Conservation (phyloP, 2,888 invertebrate species). For the Tuta absoluta region DNA sequence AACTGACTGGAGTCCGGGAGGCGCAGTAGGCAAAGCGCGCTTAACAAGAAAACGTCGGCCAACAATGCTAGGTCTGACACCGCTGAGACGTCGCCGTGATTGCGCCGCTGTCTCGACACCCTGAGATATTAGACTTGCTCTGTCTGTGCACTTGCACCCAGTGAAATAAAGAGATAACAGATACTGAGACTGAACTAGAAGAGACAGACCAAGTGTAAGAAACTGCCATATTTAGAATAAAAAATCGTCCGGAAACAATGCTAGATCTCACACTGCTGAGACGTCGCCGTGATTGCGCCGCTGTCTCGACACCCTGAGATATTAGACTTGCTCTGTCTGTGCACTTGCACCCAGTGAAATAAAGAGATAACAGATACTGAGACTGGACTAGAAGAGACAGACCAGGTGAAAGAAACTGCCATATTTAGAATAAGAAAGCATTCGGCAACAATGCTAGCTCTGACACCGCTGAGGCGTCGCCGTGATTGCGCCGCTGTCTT, state of each 20-base stretch:
- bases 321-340: slow-evolving; percentile 68
- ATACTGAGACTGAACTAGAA: slow-evolving; percentile 32
- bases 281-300: slow-evolving; percentile 65
- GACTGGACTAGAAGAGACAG: slow-evolving; percentile 31
- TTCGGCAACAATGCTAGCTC: slow-evolving; percentile 59
- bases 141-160: slow-evolving; percentile 49
- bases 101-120: slow-evolving; percentile 65
- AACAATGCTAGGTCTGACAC: slow-evolving; percentile 65
- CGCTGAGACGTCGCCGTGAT: slow-evolving; percentile 63
- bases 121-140: slow-evolving; percentile 76
- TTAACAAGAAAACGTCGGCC: slow-evolving; percentile 69
- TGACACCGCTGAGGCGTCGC: slow-evolving; percentile 60
- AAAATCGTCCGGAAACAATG: slow-evolving; percentile 70
- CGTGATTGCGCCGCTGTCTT: slow-evolving; percentile 69
- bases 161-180: slow-evolving; percentile 45
- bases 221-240: slow-evolving; percentile 50
- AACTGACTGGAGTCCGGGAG: slow-evolving; percentile 36
- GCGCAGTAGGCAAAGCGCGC: slow-evolving; percentile 45
- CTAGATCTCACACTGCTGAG: slow-evolving; percentile 62
- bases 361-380: slow-evolving; percentile 40
- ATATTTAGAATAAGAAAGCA: slow-evolving; percentile 45
- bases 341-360: slow-evolving; percentile 45
- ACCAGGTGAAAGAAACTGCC: background rate
- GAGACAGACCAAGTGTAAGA: slow-evolving; percentile 25
- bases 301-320: slow-evolving; percentile 72